These are phyloP conservation scores for Conchocele bisecta DNA, from an alignment of 2,888 invertebrate genomes.

Conservation along the genomic window DNA sequence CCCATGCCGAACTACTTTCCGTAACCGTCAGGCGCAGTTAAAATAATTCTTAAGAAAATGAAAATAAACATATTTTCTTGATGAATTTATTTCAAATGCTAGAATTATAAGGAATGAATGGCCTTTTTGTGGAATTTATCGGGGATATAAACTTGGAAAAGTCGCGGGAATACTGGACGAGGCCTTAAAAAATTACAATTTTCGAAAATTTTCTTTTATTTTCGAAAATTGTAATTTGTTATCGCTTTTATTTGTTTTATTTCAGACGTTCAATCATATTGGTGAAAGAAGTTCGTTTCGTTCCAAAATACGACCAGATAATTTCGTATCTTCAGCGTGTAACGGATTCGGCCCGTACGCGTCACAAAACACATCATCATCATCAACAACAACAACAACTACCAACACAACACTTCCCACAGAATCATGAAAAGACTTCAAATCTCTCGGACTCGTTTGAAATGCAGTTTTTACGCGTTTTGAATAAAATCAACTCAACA, in stretches of 20 bases:
- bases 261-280: slow-evolving; percentile 63
- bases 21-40: no score
- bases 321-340: slow-evolving; percentile 17
- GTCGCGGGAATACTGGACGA: no score
- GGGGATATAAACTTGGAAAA: no score
- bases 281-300: slow-evolving; percentile 52
- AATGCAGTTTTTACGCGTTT: slow-evolving; percentile 87
- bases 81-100: no score
- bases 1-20: no score
- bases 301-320: slow-evolving; percentile 45
- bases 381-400: slow-evolving; percentile 11
- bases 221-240: background rate
- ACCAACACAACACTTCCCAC: background rate
- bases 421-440: background rate
- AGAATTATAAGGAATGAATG: no score
- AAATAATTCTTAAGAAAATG: no score
- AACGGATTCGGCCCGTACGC: slow-evolving; percentile 43
- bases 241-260: slow-evolving; percentile 8
- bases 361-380: slow-evolving; percentile 14
- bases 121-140: no score
- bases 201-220: no score
- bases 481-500: slow-evolving; percentile 88
- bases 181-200: no score
- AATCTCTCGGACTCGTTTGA: slow-evolving; percentile 83
- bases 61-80: no score